Conservation (phyloP, 2,113 vertebrate species). For the Dasyornis broadbenti region DNA sequence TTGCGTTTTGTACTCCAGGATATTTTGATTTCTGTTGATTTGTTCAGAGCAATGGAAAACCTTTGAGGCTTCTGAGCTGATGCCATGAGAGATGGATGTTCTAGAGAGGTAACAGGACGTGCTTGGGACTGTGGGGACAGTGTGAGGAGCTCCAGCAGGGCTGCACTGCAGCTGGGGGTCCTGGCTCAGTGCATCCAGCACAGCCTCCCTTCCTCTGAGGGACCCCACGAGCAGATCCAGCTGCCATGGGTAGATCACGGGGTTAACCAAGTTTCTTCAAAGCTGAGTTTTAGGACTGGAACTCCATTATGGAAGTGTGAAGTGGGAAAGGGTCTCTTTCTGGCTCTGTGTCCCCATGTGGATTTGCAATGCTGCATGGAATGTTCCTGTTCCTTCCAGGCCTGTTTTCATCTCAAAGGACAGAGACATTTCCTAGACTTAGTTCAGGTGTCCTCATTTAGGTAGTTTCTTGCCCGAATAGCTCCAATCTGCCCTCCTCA, state of each 20-base stretch:
- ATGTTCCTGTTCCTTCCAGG: background rate
- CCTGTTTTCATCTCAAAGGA: background rate
- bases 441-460: background rate
- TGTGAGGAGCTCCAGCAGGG: background rate
- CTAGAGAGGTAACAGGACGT: background rate
- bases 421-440: background rate
- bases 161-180: background rate
- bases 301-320: background rate
- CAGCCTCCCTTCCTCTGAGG: background rate
- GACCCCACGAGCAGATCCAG: background rate
- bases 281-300: background rate
- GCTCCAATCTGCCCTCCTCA: background rate
- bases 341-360: background rate
- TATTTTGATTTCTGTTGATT: background rate
- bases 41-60: background rate
- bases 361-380: background rate
- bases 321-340: background rate
- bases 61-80: background rate
- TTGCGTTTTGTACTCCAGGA: background rate
- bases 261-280: background rate
- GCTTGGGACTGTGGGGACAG: background rate
- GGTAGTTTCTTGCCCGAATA: background rate
- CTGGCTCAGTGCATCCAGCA: background rate
- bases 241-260: background rate
- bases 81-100: background rate